These are phyloP conservation scores for Halcyon badia DNA, from an alignment of 2,797 vertebrate genomes.

Conservation along the genomic window DNA sequence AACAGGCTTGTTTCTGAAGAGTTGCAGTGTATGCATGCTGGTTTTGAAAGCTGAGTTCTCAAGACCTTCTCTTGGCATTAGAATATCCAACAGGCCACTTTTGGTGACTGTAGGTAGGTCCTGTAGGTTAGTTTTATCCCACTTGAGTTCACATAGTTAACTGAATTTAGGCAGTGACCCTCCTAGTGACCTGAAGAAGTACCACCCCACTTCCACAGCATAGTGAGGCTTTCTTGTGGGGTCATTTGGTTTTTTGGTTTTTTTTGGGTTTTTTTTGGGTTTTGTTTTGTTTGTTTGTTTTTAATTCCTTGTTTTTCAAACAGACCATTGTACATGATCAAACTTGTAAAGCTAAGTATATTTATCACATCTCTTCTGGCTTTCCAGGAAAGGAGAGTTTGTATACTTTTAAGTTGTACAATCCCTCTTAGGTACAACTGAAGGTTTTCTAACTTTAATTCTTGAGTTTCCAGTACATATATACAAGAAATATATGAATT, in stretches of 20 bases:
- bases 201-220: neutral
- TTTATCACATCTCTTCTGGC: neutral
- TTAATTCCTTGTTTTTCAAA: neutral
- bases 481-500: neutral
- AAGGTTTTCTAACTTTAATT: neutral
- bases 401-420: neutral
- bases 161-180: neutral
- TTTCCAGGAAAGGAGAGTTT: neutral
- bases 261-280: too few relatives aligned
- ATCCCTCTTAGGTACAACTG: neutral
- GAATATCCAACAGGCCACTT: neutral
- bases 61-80: neutral
- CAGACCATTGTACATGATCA: neutral
- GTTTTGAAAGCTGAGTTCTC: neutral
- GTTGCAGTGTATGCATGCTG: neutral
- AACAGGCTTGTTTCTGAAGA: neutral
- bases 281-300: neutral
- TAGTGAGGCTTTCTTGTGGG: neutral
- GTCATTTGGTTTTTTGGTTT: neutral
- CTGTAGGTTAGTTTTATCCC: neutral
- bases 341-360: neutral
- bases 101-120: neutral
- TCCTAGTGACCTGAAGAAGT: neutral
- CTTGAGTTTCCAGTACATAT: neutral
- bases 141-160: neutral